Base-by-base conservation (phyloP, 2,797 vertebrate genomes). In the Cryptoblepharus egeriae region DNA sequence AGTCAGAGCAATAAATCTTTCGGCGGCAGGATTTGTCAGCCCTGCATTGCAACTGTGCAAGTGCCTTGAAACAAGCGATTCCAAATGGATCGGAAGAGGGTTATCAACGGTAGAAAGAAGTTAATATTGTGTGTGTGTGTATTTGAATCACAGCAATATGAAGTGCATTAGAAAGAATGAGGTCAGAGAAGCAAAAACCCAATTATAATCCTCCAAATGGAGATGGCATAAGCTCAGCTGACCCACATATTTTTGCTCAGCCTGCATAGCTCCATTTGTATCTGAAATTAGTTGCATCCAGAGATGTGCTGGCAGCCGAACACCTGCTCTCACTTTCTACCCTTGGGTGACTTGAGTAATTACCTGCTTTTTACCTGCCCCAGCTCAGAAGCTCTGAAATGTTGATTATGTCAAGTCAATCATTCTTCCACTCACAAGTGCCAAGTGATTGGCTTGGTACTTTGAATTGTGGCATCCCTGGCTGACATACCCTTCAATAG, bases 1-100 rank as follows among this genome's bases (percentile, higher is more conserved):
- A 85, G 83, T 74, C 75, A 77, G 89, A 79, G 85, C 86, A 92
- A 90, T 95, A 94, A 92, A 94, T 94, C 92, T 93, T 88, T 91
- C 60, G 90, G 90, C 86, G 88, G 90, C 93, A 78, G 88, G 87
- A 92, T 94, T 81, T 94, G 88, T 93, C 91, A 93, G 74, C 87
- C 39, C 81, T 42, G 39, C 80, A 84, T 69, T 87, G 75, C 93
- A 92, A 88, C 64, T 88, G 82, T 63, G 57, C 63, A 76, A 73
- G 37, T 78, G 30, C 69, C 91, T 91, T 89, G 55, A 79, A 91
- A 86, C 92, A 77, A 52, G 65, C 13, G 42, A 86, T 73, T 87
- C 52, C 61, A 35, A 81, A 52, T 74, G 74, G 82, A 88, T 87
- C 52, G 84, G 86, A 91, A 90, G 90, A 84, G 80, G 86, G 87